Percentiles rank a stretch among this genome's conserved stretches.
These are phyloP conservation scores for Colistium nudipinnis DNA, from an alignment of 2,113 vertebrate genomes.

Conservation along the genomic window DNA sequence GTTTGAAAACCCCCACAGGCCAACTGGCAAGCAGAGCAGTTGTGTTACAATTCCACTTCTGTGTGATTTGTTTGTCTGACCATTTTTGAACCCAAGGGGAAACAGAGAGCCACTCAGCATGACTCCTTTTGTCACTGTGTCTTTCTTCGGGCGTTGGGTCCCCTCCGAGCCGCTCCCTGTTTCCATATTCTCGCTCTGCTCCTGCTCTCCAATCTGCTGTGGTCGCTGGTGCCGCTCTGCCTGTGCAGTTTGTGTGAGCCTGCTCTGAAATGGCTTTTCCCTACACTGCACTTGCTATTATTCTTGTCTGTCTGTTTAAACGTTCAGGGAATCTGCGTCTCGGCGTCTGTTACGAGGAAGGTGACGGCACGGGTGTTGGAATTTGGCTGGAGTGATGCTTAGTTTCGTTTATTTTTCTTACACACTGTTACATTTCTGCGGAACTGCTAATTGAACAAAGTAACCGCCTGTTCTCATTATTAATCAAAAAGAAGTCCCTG, in stretches of 20 bases:
- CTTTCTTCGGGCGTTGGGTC: slow-evolving; percentile 50
- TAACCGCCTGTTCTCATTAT: neutral
- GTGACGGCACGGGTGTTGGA: slow-evolving; percentile 34
- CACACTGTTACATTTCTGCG: neutral
- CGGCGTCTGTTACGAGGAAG: slow-evolving; percentile 38
- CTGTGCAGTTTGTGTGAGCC: slow-evolving; percentile 55
- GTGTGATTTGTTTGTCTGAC: slow-evolving; percentile 22
- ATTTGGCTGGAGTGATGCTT: slow-evolving; percentile 30
- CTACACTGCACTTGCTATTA: slow-evolving; percentile 64
- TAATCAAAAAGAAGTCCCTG: slow-evolving; percentile 2
- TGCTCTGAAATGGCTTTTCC: slow-evolving; percentile 63
- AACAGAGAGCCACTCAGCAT: slow-evolving; percentile 31
- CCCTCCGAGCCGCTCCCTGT: slow-evolving; percentile 74
- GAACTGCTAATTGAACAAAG: slow-evolving; percentile 30
- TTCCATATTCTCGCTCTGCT: slow-evolving; percentile 67
- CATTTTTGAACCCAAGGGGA: slow-evolving; percentile 14
- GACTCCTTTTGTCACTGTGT: slow-evolving; percentile 49
- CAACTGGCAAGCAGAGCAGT: neutral
- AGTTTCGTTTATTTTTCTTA: slow-evolving; percentile 13
- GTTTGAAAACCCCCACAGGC: slow-evolving; percentile 1
- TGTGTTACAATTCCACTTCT: slow-evolving; percentile 1
- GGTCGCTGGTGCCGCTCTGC: slow-evolving; percentile 69
- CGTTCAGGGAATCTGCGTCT: slow-evolving; percentile 52
- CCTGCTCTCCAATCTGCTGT: slow-evolving; percentile 70
- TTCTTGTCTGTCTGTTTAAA: slow-evolving; percentile 64